phyloP scores from a whole-genome alignment of 2,113 vertebrate genomes.

The Chlamydotis undulata region DNA sequence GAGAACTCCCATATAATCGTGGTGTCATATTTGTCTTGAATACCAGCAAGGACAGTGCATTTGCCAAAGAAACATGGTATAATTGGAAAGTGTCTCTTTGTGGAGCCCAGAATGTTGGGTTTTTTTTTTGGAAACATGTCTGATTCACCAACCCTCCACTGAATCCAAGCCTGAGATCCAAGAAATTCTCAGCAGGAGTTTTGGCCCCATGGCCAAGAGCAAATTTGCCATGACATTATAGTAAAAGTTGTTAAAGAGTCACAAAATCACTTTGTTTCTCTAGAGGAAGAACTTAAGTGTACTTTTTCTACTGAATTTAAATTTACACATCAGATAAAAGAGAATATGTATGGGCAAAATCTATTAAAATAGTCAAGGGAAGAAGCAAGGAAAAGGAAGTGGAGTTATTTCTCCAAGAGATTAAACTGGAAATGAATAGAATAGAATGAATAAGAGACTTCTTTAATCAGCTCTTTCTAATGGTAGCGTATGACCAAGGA shows the following conservation, averaged over 20 bases:
- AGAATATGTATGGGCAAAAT: neutral
- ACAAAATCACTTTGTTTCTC: neutral
- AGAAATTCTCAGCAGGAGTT: neutral
- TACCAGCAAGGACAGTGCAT: neutral
- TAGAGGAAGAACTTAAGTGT: neutral
- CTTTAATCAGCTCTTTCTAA: neutral
- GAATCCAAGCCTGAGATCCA: neutral
- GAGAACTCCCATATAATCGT: neutral
- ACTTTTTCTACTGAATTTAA: neutral
- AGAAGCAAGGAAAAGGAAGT: neutral
- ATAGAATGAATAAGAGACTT: neutral
- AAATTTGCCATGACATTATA: neutral
- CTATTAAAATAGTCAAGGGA: neutral
- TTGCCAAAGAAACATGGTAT: neutral
- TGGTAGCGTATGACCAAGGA: neutral
- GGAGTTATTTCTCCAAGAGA: neutral
- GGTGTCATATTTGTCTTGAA: neutral
- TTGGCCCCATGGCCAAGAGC: neutral
- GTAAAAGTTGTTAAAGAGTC: neutral
- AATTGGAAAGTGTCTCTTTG: neutral
- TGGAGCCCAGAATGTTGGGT: neutral
- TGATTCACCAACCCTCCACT: neutral
- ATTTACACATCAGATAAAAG: neutral
- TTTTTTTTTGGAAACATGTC: neutral
- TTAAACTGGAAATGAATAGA: neutral